Base-by-base conservation (phyloP, 1,140 invertebrate genomes). In the Contarinia nasturtii region DNA sequence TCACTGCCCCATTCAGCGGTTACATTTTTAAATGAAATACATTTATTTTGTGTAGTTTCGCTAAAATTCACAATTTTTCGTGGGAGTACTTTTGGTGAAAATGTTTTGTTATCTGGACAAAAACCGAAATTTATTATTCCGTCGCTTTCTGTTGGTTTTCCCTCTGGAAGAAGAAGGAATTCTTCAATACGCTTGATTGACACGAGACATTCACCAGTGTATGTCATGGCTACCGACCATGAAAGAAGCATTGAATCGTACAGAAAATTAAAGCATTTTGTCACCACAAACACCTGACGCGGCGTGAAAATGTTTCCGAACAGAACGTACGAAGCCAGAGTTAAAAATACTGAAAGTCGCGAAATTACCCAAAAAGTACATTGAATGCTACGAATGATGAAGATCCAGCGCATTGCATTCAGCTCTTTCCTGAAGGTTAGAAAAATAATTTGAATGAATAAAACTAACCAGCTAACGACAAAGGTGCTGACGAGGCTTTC, bases 301-400 rank as follows among this genome's bases (percentile, higher is more conserved):
- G 86, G 79, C 0, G 72, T 79, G 3, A 83, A 65, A 34, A 74
- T 62, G 44, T 72, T 66, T 0, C 71, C 71, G 14, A 73, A 63
- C 0, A 77, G 64, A 11, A 86, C 72, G 51, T 78, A 86, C 0
- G 76, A 68, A 12, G 86, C 57, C 21, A 89, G 76, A 10, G 76
- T 80, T 2, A 82, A 58, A 51, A 85, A 82, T 12, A 85, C 68
- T 1, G 82, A 75, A 1, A 84, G 62, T 64, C 83, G 80, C 0
- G 81, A 74, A 48, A 77, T 75, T 15, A 81, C 36, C n/a, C 4
- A 14, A n/a, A 49, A 45, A 11, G 43, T 45, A 10, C 36, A 17
- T 21, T 45, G 15, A 0, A 43, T 45, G 5, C 21, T 42, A 17
- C 44, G 42, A 1, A 49, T 45, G 12, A 34, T 38, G 14, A 44